Base-by-base conservation (phyloP, 2,888 invertebrate species). In the Trilocha varians region DNA sequence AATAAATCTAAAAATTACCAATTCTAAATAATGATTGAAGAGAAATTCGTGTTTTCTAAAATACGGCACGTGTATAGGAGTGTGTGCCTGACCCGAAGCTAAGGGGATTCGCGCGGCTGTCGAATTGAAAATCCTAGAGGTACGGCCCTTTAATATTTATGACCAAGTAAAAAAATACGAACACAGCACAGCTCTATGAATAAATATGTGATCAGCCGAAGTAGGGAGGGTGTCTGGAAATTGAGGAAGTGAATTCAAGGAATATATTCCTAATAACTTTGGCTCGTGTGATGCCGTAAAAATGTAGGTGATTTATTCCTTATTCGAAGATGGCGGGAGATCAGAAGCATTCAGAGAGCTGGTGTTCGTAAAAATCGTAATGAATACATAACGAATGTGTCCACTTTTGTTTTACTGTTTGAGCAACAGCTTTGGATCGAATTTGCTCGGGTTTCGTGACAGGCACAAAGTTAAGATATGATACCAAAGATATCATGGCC, bases 121-220 rank as follows among this genome's bases (percentile, higher is more conserved):
- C 76, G 70, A 78, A 83, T 84, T 83, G 84, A 84, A 82, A 84
- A 77, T 83, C 74, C 74, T 70, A 51, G 66, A 55, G 65, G 70
- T 70, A 61, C 65, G 70, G 68, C 60, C 58, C 69, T 76, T 79
- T 69, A 76, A 82, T 84, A 83, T 84, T 84, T 83, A 83, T 82
- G 76, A 73, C 59, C 55, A 55, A 68, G 67, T 73, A 73, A 76
- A 77, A n/a, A 78, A 74, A 75, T 70, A 76, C 68, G 64, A 62
- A 52, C 60, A 48, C 49, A 53, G 59, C 25, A 25, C 25, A 9
- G 25, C 25, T 25, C 75, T 68, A 74, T 78, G 78, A 78, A 78
- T 78, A 77, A 69, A 75, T 77, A 71, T 64, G 50, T 53, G 63
- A 38, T 42, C 38, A 13, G 13, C 35, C 16, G 38, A 38, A 34